Evolutionary conservation across 2,113 vertebrate species (phyloP), one percentile per base, ranked within the genome.

Genomic region (Pungitius pungitius): DNA sequence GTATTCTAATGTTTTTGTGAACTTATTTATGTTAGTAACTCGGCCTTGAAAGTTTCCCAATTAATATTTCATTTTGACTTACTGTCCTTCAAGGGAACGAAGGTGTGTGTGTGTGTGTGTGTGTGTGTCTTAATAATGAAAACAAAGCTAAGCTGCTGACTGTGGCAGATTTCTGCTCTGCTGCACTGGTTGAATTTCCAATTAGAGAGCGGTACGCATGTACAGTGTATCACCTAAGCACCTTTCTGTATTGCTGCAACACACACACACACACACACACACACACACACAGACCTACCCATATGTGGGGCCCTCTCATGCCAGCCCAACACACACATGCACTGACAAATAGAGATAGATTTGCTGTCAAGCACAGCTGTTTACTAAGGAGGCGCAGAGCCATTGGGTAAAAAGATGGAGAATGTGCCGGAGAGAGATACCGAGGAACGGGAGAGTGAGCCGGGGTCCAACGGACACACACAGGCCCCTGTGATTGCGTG

Each of bases 81-180:
- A 1, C 52, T 66, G 78, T 80, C 69, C 63, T 86, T 85, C 61
- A 75, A 27, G 58, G 57, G 40, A 83, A 81, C 70, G 78, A 73
- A 77, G 59, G 83, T 78, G 75, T 22, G 52, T 69, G 75, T 69
- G 58, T 66, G 64, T 59, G 74, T 66, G 81, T 65, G 60, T 82
- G 73, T 68, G 67, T 58, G 74, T 63, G 81, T 64, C 68, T 88
- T 91, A 89, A 92, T 91, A 89, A 92, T 88, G 78, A 90, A 89
- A 91, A 90, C 85, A 91, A 87, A 89, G 85, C 86, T 77, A 83
- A 85, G 78, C 77, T 92, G 91, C 91, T 93, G 92, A 93, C 87
- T 78, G 54, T 37, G 61, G 89, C 75, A 84, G 42, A 90, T 92
- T 92, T 91, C 90, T 90, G 90, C 86, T 82, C 80, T 13, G 30